Evolutionary conservation across 2,113 vertebrate genomes (phyloP).

Genomic region (Pungitius pungitius): DNA sequence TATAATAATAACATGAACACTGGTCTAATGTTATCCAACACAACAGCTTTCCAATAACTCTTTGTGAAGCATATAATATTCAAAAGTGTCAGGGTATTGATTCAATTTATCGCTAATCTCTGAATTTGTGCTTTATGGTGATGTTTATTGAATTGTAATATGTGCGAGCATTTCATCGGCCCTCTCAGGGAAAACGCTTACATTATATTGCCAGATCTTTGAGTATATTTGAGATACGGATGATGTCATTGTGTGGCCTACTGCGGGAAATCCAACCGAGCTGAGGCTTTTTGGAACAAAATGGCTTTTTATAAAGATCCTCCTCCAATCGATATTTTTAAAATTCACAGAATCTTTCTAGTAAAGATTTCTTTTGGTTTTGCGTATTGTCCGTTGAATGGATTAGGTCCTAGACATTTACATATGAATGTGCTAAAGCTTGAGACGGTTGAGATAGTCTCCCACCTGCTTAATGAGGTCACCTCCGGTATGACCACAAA

Average conservation of each 20-base stretch:
- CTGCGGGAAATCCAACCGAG: constrained; percentile 10
- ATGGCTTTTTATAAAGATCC: constrained; percentile 10
- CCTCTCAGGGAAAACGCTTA: constrained; percentile 1
- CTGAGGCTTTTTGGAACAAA: constrained; percentile 3
- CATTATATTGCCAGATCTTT: not conserved
- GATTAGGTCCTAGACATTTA: constrained; percentile 2
- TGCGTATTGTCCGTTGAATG: not conserved
- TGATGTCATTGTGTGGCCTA: constrained; percentile 4
- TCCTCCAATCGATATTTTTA: constrained; percentile 13
- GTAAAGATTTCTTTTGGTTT: not conserved
- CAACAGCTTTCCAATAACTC: constrained; percentile 26
- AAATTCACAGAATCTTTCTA: not conserved
- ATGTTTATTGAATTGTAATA: constrained; percentile 30
- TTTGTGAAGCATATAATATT: constrained; percentile 17
- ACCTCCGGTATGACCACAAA: no score
- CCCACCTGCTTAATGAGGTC: constrained; percentile 11
- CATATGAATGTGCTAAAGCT: not conserved
- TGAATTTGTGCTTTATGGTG: constrained; percentile 5
- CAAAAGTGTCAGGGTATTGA: constrained; percentile 30
- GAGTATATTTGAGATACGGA: not conserved
- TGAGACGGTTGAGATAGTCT: not conserved
- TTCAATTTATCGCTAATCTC: constrained; percentile 28
- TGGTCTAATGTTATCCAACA: constrained; percentile 19
- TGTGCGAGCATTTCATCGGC: constrained; percentile 1
- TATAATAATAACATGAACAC: constrained; percentile 8